These are phyloP conservation scores for Furcifer pardalis DNA, from an alignment of 2,797 vertebrate genomes.

Conservation along the genomic window DNA sequence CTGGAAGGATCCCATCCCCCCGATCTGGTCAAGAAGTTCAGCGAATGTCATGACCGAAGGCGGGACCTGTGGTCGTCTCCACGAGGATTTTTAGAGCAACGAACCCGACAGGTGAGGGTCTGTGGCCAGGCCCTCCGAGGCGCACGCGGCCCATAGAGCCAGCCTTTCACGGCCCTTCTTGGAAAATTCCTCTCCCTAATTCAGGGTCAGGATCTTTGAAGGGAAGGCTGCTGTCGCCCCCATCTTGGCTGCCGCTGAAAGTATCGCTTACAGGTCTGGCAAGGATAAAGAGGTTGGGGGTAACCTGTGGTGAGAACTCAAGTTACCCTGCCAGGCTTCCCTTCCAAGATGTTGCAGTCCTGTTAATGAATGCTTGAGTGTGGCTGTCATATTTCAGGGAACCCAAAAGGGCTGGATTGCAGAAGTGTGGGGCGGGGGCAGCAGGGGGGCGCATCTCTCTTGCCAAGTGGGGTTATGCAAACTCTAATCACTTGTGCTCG, in stretches of 20 bases:
- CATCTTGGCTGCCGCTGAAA: conserved; percentile 24
- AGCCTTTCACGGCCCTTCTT: neutral
- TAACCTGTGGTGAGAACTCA: conserved; percentile 14
- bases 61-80: too few relatives aligned
- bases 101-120: neutral
- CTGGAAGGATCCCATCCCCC: conserved; percentile 82
- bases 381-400: neutral
- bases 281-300: neutral
- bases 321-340: neutral
- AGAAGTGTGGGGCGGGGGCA: too few relatives aligned
- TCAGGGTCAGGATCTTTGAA: conserved; percentile 21
- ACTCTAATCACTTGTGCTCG: conserved; percentile 7
- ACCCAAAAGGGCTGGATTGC: neutral
- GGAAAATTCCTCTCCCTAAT: conserved; percentile 8
- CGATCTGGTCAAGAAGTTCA: conserved; percentile 80
- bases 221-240: neutral
- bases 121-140: neutral
- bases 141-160: neutral
- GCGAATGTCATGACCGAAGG: conserved; percentile 75
- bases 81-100: neutral
- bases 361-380: neutral
- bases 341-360: neutral
- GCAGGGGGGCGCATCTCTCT: neutral
- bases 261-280: neutral
- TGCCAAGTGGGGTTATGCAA: conserved; percentile 9